phyloP scores from a whole-genome alignment of 1,140 invertebrate species.

The Neotoxoptera formosana region DNA sequence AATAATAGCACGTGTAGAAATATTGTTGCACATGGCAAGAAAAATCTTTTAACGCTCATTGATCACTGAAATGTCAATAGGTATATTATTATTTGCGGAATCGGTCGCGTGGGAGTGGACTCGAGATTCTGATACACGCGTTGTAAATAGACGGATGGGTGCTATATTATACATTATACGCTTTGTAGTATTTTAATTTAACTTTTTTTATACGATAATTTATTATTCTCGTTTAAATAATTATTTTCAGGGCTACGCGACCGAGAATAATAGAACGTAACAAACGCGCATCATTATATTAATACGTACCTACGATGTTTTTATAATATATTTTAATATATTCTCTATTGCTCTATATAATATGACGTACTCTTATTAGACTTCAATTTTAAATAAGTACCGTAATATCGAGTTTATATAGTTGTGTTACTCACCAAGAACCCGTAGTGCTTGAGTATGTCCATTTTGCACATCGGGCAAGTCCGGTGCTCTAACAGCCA shows the following conservation, averaged over 20 bases:
- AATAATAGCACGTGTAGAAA: background rate
- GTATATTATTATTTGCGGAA: background rate
- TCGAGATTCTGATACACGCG: background rate
- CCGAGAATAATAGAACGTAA: no score
- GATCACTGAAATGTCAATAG: background rate
- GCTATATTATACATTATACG: background rate
- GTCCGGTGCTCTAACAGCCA: constrained; percentile 92
- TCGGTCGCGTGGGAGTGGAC: background rate
- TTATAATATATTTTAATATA: background rate
- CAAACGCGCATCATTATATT: background rate
- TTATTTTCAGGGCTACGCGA: no score
- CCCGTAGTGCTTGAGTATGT: constrained; percentile 91
- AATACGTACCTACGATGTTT: background rate
- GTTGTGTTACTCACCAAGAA: constrained; percentile 77
- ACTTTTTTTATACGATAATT: background rate
- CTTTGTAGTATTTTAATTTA: background rate
- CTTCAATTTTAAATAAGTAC: background rate
- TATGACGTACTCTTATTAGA: no score
- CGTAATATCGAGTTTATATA: background rate
- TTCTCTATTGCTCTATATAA: no score
- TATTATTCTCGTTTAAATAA: background rate
- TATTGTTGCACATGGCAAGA: background rate
- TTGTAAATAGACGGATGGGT: background rate
- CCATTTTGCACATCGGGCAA: constrained; percentile 96
- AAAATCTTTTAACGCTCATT: background rate